Percentiles rank a stretch among this genome's conserved stretches.
phyloP scores from a whole-genome alignment of 2,113 vertebrate genomes.

The Mus musculus region DNA sequence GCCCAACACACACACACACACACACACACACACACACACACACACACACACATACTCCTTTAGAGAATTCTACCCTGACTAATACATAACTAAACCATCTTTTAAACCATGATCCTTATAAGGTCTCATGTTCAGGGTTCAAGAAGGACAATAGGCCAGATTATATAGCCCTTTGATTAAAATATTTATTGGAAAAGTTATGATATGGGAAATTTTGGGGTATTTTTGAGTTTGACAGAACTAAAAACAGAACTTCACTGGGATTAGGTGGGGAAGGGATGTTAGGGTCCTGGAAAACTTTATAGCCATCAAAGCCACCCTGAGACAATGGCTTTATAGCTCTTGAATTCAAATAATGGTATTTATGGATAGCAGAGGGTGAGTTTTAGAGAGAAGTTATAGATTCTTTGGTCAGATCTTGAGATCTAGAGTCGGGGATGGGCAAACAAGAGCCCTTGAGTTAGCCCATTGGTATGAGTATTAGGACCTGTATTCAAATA shows the following conservation, averaged over 20 bases:
- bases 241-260: neutral
- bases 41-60: neutral
- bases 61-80: neutral
- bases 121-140: neutral
- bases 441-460: neutral
- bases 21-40: too few relatives aligned
- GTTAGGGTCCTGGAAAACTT: neutral
- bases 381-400: neutral
- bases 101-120: neutral
- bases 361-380: neutral
- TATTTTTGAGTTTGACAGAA: neutral
- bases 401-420: neutral
- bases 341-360: neutral
- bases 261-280: neutral
- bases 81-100: neutral
- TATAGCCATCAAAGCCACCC: neutral
- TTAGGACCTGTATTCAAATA: neutral
- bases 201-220: neutral
- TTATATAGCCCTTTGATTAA: neutral
- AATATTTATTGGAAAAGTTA: neutral
- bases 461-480: too few relatives aligned
- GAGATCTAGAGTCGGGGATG: neutral
- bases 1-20: too few relatives aligned
- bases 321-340: neutral
- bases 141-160: too few relatives aligned